Conservation (phyloP, 2,888 invertebrate genomes). For the Epistrophe eligans region DNA sequence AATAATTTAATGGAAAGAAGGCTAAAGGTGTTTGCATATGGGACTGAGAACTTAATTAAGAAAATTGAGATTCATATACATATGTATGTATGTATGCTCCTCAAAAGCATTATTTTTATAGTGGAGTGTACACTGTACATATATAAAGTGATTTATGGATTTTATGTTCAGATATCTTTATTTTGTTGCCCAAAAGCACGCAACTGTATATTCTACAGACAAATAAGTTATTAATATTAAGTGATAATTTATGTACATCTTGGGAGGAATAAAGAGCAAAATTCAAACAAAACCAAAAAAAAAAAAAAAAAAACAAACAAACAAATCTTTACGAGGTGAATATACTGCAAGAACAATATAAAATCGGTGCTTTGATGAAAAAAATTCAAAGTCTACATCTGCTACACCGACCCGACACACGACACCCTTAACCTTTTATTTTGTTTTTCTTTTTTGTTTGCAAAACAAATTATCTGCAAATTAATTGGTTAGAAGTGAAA, state of each 20-base stretch:
- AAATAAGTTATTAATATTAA: constrained; percentile 59
- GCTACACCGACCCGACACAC: too few relatives aligned
- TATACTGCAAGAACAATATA: background rate
- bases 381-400: background rate
- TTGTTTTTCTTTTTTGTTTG: background rate
- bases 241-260: constrained; percentile 7
- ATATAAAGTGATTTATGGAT: constrained; percentile 48
- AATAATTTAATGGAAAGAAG: background rate
- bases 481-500: constrained; percentile 24
- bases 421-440: background rate
- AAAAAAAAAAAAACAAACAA: background rate
- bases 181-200: constrained; percentile 24
- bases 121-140: constrained; percentile 3
- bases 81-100: background rate
- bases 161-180: constrained; percentile 22
- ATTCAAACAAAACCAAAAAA: too few relatives aligned
- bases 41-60: constrained; percentile 54
- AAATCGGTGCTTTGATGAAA: background rate
- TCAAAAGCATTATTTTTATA: constrained; percentile 13
- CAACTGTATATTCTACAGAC: constrained; percentile 28
- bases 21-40: background rate
- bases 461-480: constrained; percentile 16
- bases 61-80: constrained; percentile 40
- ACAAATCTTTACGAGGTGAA: background rate
- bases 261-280: background rate